Evolutionary conservation across 2,888 invertebrate species (phyloP).

Genomic region (Phragmatobia fuliginosa): DNA sequence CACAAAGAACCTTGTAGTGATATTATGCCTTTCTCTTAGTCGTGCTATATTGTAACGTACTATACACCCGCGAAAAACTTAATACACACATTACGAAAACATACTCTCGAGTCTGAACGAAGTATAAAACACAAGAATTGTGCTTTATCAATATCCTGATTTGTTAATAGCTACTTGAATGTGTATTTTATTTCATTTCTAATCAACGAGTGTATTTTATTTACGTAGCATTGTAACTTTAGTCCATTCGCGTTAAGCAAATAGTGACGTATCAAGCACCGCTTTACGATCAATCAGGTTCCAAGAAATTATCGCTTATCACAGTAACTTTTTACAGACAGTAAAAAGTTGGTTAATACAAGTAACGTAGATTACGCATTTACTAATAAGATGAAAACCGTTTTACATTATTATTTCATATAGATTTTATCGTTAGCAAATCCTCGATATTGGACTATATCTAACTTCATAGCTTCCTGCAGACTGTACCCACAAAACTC

Average conservation of each 20-base stretch:
- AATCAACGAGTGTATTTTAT: too few species aligned
- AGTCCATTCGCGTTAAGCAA: background rate
- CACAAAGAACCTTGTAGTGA: background rate
- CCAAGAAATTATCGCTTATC: background rate
- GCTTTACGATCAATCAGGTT: background rate
- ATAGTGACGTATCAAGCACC: background rate
- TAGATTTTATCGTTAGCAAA: too few species aligned
- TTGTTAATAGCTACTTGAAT: too few species aligned
- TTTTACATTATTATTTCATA: too few species aligned
- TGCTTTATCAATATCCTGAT: background rate
- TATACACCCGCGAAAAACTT: background rate
- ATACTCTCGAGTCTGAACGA: background rate
- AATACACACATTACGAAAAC: background rate
- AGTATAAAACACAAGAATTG: background rate
- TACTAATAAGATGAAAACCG: too few species aligned
- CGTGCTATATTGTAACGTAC: background rate
- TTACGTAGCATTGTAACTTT: background rate
- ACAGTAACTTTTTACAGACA: too few species aligned
- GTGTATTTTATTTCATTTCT: too few species aligned
- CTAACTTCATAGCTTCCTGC: background rate
- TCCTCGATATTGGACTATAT: background rate
- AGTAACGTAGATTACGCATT: background rate
- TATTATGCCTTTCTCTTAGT: background rate
- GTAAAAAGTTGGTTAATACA: too few species aligned
- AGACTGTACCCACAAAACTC: too few species aligned